These are phyloP conservation scores for Mastomys coucha DNA, from an alignment of 2,113 vertebrate genomes.

Conservation along the genomic window DNA sequence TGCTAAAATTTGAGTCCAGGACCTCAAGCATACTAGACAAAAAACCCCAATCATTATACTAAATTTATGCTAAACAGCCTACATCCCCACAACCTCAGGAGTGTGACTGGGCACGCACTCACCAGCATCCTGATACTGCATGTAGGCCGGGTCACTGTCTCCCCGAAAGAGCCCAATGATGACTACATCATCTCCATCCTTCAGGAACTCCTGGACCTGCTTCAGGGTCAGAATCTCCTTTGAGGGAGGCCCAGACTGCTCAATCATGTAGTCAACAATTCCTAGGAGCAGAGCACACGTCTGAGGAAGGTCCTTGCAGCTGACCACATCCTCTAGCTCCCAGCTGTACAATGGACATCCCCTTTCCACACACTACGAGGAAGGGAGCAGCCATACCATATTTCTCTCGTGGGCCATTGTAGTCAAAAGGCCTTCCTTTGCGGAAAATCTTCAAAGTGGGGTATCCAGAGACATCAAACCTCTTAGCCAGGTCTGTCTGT, in stretches of 20 bases:
- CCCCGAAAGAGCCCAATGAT: slow-evolving; percentile 93
- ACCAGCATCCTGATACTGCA: slow-evolving; percentile 96
- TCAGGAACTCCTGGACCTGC: slow-evolving; percentile 95
- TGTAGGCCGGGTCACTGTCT: slow-evolving; percentile 90
- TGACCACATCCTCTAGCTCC: fast-evolving
- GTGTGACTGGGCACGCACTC: slow-evolving; percentile 48
- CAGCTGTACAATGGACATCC: not conserved
- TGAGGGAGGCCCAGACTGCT: slow-evolving; percentile 96
- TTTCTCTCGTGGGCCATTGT: slow-evolving; percentile 95
- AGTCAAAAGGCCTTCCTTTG: slow-evolving; percentile 95
- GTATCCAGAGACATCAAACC: slow-evolving; percentile 94
- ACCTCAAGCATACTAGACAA: not conserved
- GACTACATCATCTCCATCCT: slow-evolving; percentile 94
- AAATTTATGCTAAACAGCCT: not conserved
- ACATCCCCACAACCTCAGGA: not conserved
- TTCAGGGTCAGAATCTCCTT: slow-evolving; percentile 93
- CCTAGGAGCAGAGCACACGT: slow-evolving; percentile 84
- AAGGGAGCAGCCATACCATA: slow-evolving; percentile 85
- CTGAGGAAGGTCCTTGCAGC: not conserved
- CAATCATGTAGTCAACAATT: slow-evolving; percentile 95
- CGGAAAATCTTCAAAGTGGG: slow-evolving; percentile 98
- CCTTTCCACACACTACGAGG: fast-evolving
- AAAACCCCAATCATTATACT: not conserved
- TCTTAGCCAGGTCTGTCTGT: slow-evolving; percentile 92
- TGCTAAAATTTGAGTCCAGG: not conserved